phyloP scores from a whole-genome alignment of 1,140 invertebrate species.

The Platyscapa corneri region DNA sequence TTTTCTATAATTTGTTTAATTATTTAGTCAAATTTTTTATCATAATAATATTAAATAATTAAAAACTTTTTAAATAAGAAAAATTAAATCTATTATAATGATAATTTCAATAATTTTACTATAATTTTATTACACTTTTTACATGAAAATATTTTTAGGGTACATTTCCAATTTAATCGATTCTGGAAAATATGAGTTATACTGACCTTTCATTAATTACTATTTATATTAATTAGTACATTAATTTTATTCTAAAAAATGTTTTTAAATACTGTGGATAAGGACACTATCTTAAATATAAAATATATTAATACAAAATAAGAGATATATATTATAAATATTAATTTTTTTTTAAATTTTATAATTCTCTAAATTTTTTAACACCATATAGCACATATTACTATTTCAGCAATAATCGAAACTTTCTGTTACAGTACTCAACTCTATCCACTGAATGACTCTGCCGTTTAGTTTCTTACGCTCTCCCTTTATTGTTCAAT shows the following conservation, averaged over 20 bases:
- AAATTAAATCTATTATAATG: too few species aligned
- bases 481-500: conserved; percentile 50
- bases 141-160: not conserved
- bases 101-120: not conserved
- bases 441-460: conserved; percentile 37
- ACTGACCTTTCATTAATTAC: not conserved
- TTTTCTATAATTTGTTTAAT: too few species aligned
- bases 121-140: not conserved
- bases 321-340: too few species aligned
- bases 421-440: conserved; percentile 32
- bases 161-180: not conserved
- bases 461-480: conserved; percentile 44
- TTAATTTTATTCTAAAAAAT: not conserved
- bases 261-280: not conserved
- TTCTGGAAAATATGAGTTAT: not conserved
- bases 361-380: not conserved
- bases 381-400: not conserved
- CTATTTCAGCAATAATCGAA: conserved; percentile 16
- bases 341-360: too few species aligned
- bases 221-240: not conserved
- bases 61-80: too few species aligned
- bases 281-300: not conserved
- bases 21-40: too few species aligned
- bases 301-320: not conserved
- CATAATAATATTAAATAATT: too few species aligned